phyloP scores from a whole-genome alignment of 2,113 vertebrate genomes.

The Caranx melampygus region DNA sequence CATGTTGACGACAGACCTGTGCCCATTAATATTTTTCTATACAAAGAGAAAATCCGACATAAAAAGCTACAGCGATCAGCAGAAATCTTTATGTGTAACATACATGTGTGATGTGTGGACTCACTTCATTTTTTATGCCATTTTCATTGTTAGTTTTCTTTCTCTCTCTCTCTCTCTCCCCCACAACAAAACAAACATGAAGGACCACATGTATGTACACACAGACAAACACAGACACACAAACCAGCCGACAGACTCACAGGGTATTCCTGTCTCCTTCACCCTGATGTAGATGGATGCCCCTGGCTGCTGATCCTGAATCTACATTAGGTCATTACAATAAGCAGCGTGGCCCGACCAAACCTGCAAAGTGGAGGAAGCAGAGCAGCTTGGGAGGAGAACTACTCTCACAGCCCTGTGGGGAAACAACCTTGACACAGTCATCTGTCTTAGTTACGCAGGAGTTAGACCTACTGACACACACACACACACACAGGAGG shows the following conservation, averaged over 20 bases:
- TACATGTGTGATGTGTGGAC: not conserved
- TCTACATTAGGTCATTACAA: conserved; percentile 84
- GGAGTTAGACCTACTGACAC: conserved; percentile 75
- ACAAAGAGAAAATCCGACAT: not conserved
- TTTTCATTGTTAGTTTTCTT: not conserved
- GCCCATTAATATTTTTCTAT: too few relatives aligned
- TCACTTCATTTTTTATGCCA: not conserved
- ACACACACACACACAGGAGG: conserved; percentile 67
- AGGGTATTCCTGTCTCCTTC: conserved; percentile 68
- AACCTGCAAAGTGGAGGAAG: conserved; percentile 46
- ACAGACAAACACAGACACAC: conserved; percentile 48
- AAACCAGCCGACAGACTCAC: conserved; percentile 50
- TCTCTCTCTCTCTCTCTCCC: too few relatives aligned
- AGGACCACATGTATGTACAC: conserved; percentile 24
- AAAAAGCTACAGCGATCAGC: not conserved
- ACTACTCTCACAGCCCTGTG: conserved; percentile 53
- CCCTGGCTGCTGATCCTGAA: conserved; percentile 72
- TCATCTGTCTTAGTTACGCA: conserved; percentile 85
- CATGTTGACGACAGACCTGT: not conserved
- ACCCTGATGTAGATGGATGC: conserved; percentile 81
- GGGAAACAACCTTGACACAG: conserved; percentile 71
- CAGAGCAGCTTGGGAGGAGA: conserved; percentile 60
- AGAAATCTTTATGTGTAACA: not conserved
- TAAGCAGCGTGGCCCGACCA: conserved; percentile 59
- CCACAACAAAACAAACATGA: not conserved